phyloP scores from a whole-genome alignment of 2,113 vertebrate species.

The Gopherus flavomarginatus region DNA sequence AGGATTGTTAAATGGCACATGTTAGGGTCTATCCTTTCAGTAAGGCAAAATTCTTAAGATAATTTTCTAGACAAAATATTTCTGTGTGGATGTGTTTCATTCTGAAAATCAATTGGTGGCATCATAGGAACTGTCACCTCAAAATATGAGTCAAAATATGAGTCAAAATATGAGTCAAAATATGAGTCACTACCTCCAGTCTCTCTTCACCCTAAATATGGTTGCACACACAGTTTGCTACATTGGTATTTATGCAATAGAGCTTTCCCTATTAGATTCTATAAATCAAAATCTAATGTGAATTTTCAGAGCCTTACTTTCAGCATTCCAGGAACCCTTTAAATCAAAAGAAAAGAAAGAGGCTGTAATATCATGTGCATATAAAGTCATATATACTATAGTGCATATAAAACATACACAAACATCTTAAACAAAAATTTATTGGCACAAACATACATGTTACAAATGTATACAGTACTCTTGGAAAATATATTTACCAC shows the following conservation, averaged over 20 bases:
- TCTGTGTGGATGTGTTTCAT: neutral
- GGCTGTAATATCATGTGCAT: neutral
- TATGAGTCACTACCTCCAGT: neutral
- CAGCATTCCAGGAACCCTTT: neutral
- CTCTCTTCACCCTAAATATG: neutral
- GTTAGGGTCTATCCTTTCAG: slow-evolving; percentile 20
- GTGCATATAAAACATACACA: neutral
- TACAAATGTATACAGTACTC: slow-evolving; percentile 57
- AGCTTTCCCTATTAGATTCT: neutral
- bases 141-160: neutral
- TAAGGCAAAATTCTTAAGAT: neutral
- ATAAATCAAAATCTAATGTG: neutral
- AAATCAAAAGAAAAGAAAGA: neutral
- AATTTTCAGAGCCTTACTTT: slow-evolving; percentile 23
- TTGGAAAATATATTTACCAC: slow-evolving; percentile 63
- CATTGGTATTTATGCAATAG: neutral
- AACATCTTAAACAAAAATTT: slow-evolving; percentile 72
- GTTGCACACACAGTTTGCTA: neutral
- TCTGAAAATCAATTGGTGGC: neutral
- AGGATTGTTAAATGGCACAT: slow-evolving; percentile 32
- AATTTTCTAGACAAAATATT: neutral
- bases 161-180: too few species aligned
- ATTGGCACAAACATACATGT: slow-evolving; percentile 70
- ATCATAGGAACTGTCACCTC: neutral
- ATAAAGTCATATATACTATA: neutral